Base-by-base conservation (phyloP, 2,797 vertebrate species). In the Furcifer pardalis region DNA sequence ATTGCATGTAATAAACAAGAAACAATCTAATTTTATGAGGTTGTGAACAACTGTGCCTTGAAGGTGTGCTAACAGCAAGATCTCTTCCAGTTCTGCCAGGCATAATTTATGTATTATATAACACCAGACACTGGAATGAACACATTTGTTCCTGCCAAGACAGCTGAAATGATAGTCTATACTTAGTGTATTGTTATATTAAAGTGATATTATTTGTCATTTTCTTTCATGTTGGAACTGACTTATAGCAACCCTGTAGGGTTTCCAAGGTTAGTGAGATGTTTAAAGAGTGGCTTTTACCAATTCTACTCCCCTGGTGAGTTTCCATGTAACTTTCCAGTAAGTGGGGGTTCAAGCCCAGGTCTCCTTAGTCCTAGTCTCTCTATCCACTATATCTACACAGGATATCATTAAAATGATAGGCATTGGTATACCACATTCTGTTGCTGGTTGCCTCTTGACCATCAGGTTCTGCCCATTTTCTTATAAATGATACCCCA, bases 401-500 rank as follows among this genome's bases (percentile, higher is more conserved):
- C n/a, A n/a, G n/a, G n/a, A n/a, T n/a, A n/a, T n/a, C n/a, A n/a
- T n/a, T n/a, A n/a, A 91, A 93, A 79, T 30, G 63, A 79, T 17
- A 90, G 25, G 4, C 37, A 32, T 30, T 79, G 69, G 13, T 23
- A 56, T 21, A 7, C 42, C 44, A 77, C n/a, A 72, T 90, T 81
- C 76, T 87, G 63, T 42, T 85, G 59, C 40, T 87, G 76, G 27
- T 81, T 78, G 91, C 82, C 7, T 37, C 87, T 82, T 82, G 40
- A 23, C 52, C 84, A 59, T 78, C 82, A 82, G 85, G 83, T 80
- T 73, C 66, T n/a, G 42, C 65, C 77, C 81, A 9, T 9, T 85
- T 86, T 88, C 40, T 85, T 79, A 19, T 32, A 76, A 92, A 92
- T 84, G 86, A 84, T 88, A 95, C 94, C 91, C 93, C 91, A 76